Evolutionary conservation across 2,888 invertebrate genomes (phyloP).

Genomic region (Aromia moschata): DNA sequence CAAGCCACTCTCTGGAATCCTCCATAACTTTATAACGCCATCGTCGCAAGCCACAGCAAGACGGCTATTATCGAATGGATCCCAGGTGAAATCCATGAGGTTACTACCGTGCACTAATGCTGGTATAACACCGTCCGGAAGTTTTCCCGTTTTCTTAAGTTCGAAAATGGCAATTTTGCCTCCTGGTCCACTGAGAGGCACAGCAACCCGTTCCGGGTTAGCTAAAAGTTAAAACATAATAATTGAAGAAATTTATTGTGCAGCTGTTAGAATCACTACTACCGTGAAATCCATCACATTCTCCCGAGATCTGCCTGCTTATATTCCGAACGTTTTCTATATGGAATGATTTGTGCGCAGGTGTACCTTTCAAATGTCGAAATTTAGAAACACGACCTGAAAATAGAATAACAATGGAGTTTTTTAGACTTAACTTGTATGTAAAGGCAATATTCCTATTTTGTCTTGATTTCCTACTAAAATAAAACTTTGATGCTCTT

Average conservation of each 20-base stretch:
- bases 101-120: slow-evolving; percentile 90
- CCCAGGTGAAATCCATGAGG: slow-evolving; percentile 94
- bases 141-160: slow-evolving; percentile 77
- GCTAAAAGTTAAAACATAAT: slow-evolving; percentile 64
- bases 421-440: too few relatives aligned
- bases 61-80: slow-evolving; percentile 80
- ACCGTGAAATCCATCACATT: slow-evolving; percentile 94
- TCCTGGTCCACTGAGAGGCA: slow-evolving; percentile 90
- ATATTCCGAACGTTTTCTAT: slow-evolving; percentile 92
- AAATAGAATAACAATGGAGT: too few relatives aligned
- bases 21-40: slow-evolving; percentile 66
- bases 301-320: slow-evolving; percentile 90
- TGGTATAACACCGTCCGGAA: slow-evolving; percentile 83
- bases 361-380: slow-evolving; percentile 89
- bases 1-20: slow-evolving; percentile 64
- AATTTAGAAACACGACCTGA: slow-evolving; percentile 88
- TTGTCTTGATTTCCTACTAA: too few relatives aligned
- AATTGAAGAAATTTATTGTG: neutral
- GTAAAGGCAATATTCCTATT: too few relatives aligned
- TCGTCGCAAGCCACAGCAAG: slow-evolving; percentile 92
- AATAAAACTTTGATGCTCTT: too few relatives aligned
- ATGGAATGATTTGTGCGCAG: slow-evolving; percentile 89
- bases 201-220: slow-evolving; percentile 86
- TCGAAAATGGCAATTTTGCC: slow-evolving; percentile 90
- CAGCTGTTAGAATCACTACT: slow-evolving; percentile 40